Base-by-base conservation (phyloP, 2,113 vertebrate genomes). In the Hymenochirus boettgeri region DNA sequence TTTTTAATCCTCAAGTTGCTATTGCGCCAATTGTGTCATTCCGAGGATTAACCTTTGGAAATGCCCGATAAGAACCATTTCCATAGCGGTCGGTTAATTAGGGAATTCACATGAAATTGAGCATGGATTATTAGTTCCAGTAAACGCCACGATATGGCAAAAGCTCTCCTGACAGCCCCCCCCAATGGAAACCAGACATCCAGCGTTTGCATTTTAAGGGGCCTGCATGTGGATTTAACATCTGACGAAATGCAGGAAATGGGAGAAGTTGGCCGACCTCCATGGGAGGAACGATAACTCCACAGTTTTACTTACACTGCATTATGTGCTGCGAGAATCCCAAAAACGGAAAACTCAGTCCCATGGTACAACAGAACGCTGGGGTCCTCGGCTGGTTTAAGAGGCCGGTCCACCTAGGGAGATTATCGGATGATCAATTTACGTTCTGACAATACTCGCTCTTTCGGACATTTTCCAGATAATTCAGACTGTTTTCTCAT, bases 241-340 rank as follows among this genome's bases (percentile, higher is more conserved):
- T 81, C 71, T 73, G 80, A 83, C 75, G 77, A 83, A 83, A 83
- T 77, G 74, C 78, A 84, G 82, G 77, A 85, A 78, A 72, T 80
- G 72, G 80, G 74, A 71, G 76, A 77, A 80, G 80, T 77, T 78
- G 76, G 80, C 78, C 74, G 51, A 65, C 52, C 69, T 81, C 52
- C 75, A 72, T 75, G 65, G 65, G 78, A 80, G 83, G 72, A 77
- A 73, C 55, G 73, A 70, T 79, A 72, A 71, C 74, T 72, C 61
- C 79, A 76, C 75, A 76, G 76, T 82, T 79, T 65, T 74, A n/a
- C 71, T 73, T 73, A 29, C 69, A 74, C 70, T 70, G 69, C 33
- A 23, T 74, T 79, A 72, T 73, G 62, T 75, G 54, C 70, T 78
- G n/a, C n/a, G n/a, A 65, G 65, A 64, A 63, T 62, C 70, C 75